Percentiles rank a stretch among this genome's conserved stretches.
Conservation (phyloP, 2,888 invertebrate genomes). For the Phania funesta region DNA sequence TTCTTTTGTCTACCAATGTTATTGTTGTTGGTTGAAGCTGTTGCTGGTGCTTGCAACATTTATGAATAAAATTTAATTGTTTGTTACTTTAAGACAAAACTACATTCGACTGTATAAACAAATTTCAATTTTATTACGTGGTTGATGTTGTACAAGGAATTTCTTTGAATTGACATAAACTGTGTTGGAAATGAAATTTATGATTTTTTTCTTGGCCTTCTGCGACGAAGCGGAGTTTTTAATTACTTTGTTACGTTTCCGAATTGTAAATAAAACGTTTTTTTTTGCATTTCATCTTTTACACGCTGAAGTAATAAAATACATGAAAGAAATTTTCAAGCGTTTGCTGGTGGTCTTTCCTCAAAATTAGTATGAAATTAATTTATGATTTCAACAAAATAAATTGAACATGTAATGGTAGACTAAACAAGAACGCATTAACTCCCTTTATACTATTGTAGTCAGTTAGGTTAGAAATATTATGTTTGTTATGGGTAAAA, state of each 20-base stretch:
- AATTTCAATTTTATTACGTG: constrained; percentile 51
- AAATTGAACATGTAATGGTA: too few relatives aligned
- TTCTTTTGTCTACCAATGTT: constrained; percentile 3
- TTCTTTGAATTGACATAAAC: constrained; percentile 22
- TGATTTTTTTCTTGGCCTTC: not conserved
- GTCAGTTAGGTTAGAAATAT: too few relatives aligned
- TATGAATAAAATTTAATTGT: constrained; percentile 23
- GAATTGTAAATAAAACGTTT: not conserved
- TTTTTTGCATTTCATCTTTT: too few relatives aligned
- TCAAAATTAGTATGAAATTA: too few relatives aligned
- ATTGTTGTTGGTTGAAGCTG: constrained; percentile 18
- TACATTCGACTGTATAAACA: constrained; percentile 6
- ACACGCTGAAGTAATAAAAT: too few relatives aligned
- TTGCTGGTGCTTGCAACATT: not conserved
- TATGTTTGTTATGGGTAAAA: too few relatives aligned
- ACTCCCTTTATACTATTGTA: too few relatives aligned
- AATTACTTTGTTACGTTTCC: not conserved
- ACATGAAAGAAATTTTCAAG: too few relatives aligned
- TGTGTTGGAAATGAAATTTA: not conserved
- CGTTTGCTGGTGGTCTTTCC: too few relatives aligned
- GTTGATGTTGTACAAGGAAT: constrained; percentile 24
- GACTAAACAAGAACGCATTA: too few relatives aligned
- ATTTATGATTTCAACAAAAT: too few relatives aligned
- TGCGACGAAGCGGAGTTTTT: not conserved
- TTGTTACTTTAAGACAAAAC: not conserved